Conservation (phyloP, 2,888 invertebrate genomes). For the Matsumyia berberina region DNA sequence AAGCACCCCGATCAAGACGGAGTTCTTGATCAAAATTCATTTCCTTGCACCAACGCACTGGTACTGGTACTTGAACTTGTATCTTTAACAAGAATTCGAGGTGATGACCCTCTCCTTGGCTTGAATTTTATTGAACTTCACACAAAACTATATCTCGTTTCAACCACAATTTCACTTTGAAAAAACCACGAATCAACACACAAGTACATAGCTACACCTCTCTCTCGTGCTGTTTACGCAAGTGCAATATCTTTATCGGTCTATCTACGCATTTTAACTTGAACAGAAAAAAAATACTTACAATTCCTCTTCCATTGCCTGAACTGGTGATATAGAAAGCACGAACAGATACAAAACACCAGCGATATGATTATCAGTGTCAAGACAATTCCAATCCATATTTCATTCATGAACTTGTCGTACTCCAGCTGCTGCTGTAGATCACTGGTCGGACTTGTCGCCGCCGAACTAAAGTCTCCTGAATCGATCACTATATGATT, state of each 20-base stretch:
- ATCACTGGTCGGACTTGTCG: constrained; percentile 77
- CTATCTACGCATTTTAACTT: constrained; percentile 17
- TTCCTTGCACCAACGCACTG: neutral
- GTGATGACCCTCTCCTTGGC: neutral
- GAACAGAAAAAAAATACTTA: constrained; percentile 82
- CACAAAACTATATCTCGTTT: neutral
- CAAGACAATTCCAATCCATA: constrained; percentile 87
- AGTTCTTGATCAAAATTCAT: neutral
- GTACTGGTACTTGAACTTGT: constrained; percentile 59
- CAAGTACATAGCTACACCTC: no score
- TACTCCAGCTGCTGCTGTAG: constrained; percentile 84
- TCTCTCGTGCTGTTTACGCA: neutral
- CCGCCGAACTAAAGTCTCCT: constrained; percentile 78
- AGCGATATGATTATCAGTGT: constrained; percentile 87
- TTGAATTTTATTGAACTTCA: constrained; percentile 11
- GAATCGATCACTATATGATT: constrained; percentile 82
- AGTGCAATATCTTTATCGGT: constrained; percentile 5
- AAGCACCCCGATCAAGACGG: constrained; percentile 44
- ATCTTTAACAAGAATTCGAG: constrained; percentile 6
- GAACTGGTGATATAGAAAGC: constrained; percentile 87
- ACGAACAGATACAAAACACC: constrained; percentile 87
- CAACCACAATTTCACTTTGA: constrained; percentile 1
- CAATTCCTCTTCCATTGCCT: constrained; percentile 87
- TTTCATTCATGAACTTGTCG: constrained; percentile 87
- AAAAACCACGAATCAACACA: neutral